A percentile compares a stretch with the other conserved stretches of the same genome.
phyloP scores from a whole-genome alignment of 2,888 invertebrate species.

The Cloeon dipterum region DNA sequence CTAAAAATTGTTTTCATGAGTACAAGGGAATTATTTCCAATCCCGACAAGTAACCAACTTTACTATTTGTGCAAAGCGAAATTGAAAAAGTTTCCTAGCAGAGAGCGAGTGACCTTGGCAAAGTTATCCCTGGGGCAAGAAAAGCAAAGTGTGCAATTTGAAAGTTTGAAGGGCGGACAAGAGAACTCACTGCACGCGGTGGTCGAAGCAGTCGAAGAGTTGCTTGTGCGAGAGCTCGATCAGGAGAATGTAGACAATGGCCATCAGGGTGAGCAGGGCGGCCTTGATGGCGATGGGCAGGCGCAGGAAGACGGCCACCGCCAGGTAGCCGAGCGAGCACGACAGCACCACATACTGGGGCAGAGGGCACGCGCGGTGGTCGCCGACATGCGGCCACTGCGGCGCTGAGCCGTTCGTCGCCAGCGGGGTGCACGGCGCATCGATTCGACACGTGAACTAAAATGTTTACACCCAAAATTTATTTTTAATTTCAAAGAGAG shows the following conservation, averaged over 20 bases:
- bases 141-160: no score
- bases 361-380: constrained; percentile 59
- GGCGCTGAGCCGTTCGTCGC: constrained; percentile 20
- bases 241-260: constrained; percentile 52
- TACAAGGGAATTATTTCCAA: no score
- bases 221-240: constrained; percentile 60
- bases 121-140: no score
- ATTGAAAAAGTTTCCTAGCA: no score
- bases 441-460: constrained; percentile 42
- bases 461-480: constrained; percentile 5
- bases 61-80: no score
- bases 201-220: constrained; percentile 63
- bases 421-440: constrained; percentile 22
- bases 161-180: no score
- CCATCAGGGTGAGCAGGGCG: constrained; percentile 50
- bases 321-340: constrained; percentile 61
- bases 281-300: constrained; percentile 67
- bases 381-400: constrained; percentile 15
- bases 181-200: constrained; percentile 50
- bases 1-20: no score
- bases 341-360: constrained; percentile 74
- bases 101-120: no score
- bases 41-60: no score
- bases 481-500: neutral
- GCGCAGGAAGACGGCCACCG: constrained; percentile 62